A percentile compares a stretch with the other conserved stretches of the same genome.
These are phyloP conservation scores for Huso huso DNA, from an alignment of 2,797 vertebrate genomes.

Conservation along the genomic window DNA sequence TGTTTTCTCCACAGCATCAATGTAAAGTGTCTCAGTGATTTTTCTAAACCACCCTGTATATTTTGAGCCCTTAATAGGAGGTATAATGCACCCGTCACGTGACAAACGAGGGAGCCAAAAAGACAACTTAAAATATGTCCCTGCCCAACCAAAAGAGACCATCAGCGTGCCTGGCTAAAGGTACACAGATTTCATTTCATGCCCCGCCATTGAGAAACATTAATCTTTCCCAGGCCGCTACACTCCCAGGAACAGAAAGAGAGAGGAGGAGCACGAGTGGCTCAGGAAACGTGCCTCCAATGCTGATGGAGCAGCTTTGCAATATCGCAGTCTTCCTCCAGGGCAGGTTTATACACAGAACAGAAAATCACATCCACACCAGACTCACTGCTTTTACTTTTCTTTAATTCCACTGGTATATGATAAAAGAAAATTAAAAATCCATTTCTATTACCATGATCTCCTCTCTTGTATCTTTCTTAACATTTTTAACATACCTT, in stretches of 20 bases:
- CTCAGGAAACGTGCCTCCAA: slow-evolving; percentile 44
- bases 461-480: slow-evolving; percentile 3
- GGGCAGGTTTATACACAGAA: slow-evolving; percentile 49
- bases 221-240: slow-evolving; percentile 64
- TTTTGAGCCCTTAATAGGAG: slow-evolving; percentile 5
- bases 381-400: slow-evolving; percentile 16
- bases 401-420: background rate
- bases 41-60: no score
- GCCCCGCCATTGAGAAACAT: slow-evolving; percentile 59
- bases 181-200: slow-evolving; percentile 72
- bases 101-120: slow-evolving; percentile 20
- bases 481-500: slow-evolving; percentile 26
- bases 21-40: no score
- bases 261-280: slow-evolving; percentile 30
- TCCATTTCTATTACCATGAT: no score
- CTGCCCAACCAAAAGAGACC: slow-evolving; percentile 37
- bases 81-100: slow-evolving; percentile 28
- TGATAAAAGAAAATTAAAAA: background rate
- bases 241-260: slow-evolving; percentile 54
- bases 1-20: no score
- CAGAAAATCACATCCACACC: slow-evolving; percentile 48
- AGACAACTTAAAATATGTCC: slow-evolving; percentile 41
- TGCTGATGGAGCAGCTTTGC: slow-evolving; percentile 48
- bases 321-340: slow-evolving; percentile 47
- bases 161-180: slow-evolving; percentile 49